These are phyloP conservation scores for Stenoptilia bipunctidactyla DNA, from an alignment of 2,888 invertebrate species.

Conservation along the genomic window DNA sequence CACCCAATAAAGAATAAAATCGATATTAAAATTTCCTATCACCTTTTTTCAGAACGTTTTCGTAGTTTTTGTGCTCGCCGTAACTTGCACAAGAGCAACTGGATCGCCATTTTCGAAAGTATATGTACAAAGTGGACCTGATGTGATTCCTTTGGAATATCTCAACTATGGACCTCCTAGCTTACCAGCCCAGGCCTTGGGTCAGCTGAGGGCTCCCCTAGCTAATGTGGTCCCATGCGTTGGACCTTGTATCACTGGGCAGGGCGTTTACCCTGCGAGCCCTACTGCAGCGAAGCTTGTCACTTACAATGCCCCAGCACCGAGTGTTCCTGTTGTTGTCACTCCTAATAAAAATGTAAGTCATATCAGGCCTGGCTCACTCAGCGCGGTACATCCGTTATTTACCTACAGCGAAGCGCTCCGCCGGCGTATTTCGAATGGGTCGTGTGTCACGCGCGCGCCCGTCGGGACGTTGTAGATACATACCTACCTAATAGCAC, in stretches of 20 bases:
- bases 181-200: constrained; percentile 25
- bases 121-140: constrained; percentile 35
- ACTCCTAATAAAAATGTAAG: constrained; percentile 30
- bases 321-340: constrained; percentile 33
- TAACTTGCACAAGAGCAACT: constrained; percentile 21
- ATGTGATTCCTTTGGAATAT: constrained; percentile 29
- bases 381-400: too few relatives aligned
- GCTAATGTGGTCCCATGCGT: constrained; percentile 31
- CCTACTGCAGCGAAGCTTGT: constrained; percentile 31
- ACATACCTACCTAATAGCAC: too few relatives aligned
- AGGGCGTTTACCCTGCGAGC: constrained; percentile 25
- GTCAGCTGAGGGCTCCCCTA: constrained; percentile 30
- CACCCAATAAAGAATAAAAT: not conserved
- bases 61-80: constrained; percentile 19
- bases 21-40: not conserved
- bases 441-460: too few relatives aligned
- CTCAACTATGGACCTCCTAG: constrained; percentile 36
- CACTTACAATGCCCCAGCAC: constrained; percentile 28
- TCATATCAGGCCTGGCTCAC: too few relatives aligned
- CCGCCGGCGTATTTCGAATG: too few relatives aligned
- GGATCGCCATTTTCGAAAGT: constrained; percentile 46
- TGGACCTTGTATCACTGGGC: constrained; percentile 40
- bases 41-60: constrained; percentile 26
- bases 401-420: too few relatives aligned
- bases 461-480: too few relatives aligned